phyloP scores from a whole-genome alignment of 2,113 vertebrate genomes.

The Spea multiplicata region DNA sequence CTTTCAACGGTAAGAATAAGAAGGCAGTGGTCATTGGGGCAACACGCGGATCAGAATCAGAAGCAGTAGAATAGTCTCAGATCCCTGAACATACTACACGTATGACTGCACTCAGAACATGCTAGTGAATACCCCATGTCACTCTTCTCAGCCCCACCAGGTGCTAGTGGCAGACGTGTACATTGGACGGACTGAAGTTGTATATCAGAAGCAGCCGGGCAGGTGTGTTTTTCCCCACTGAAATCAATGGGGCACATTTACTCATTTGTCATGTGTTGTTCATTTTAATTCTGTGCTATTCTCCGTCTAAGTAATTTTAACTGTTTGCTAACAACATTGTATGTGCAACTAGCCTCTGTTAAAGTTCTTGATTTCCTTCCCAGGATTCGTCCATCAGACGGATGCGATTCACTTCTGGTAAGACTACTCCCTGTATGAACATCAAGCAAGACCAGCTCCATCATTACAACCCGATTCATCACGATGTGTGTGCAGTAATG shows the following conservation, averaged over 20 bases:
- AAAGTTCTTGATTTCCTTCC: background rate
- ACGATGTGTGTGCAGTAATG: too few relatives aligned
- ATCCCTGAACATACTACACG: too few relatives aligned
- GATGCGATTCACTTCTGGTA: background rate
- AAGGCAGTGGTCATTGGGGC: too few relatives aligned
- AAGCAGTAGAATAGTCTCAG: too few relatives aligned
- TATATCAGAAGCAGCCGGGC: background rate
- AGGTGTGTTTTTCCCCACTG: background rate
- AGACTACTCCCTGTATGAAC: background rate
- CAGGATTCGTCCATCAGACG: background rate
- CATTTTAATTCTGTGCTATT: too few relatives aligned
- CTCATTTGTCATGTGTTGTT: too few relatives aligned
- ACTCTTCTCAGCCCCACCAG: background rate
- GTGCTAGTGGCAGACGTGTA: conserved; percentile 15
- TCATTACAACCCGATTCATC: too few relatives aligned
- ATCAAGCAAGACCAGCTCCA: too few relatives aligned
- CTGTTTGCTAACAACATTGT: background rate
- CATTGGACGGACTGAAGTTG: background rate
- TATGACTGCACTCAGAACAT: too few relatives aligned
- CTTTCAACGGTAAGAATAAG: background rate
- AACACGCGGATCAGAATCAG: too few relatives aligned
- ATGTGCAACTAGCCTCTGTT: background rate
- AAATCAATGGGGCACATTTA: too few relatives aligned
- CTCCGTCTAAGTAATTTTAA: too few relatives aligned
- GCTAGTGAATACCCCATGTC: background rate